A percentile compares a stretch with the other conserved stretches of the same genome.
These are phyloP conservation scores for Ectropis grisescens DNA, from an alignment of 1,140 invertebrate species.

Conservation along the genomic window DNA sequence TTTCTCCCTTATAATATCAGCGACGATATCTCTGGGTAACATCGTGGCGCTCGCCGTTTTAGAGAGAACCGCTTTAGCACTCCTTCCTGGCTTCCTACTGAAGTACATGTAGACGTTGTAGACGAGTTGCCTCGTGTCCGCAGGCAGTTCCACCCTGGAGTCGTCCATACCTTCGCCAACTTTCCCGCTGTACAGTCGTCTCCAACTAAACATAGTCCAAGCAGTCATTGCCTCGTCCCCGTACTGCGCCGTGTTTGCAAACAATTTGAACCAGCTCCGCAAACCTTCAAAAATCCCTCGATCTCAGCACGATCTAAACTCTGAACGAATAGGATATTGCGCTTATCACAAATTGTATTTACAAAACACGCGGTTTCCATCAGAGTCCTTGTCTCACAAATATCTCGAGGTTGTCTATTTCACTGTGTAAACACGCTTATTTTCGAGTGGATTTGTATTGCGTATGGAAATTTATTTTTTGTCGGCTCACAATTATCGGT, in stretches of 20 bases:
- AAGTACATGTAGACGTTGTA: constrained; percentile 63
- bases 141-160: constrained; percentile 39
- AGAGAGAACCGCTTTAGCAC: constrained; percentile 43
- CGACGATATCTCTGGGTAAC: constrained; percentile 55
- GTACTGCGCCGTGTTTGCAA: constrained; percentile 58
- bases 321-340: too few relatives aligned
- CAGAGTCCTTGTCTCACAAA: too few relatives aligned
- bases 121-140: constrained; percentile 53
- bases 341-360: too few relatives aligned
- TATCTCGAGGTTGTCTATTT: too few relatives aligned
- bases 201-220: constrained; percentile 65
- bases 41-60: constrained; percentile 58
- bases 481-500: too few relatives aligned
- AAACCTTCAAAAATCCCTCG: too few relatives aligned
- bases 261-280: constrained; percentile 1
- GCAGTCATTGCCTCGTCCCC: constrained; percentile 62
- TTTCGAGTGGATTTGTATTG: too few relatives aligned
- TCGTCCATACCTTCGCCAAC: constrained; percentile 29
- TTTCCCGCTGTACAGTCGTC: constrained; percentile 46
- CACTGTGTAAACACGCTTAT: too few relatives aligned
- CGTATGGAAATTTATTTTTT: too few relatives aligned
- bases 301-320: too few relatives aligned
- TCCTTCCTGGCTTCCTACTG: constrained; percentile 44
- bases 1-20: constrained; percentile 52
- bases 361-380: too few relatives aligned